Base-by-base conservation (phyloP, 1,140 invertebrate genomes). In the Meloidogyne floridensis region DNA sequence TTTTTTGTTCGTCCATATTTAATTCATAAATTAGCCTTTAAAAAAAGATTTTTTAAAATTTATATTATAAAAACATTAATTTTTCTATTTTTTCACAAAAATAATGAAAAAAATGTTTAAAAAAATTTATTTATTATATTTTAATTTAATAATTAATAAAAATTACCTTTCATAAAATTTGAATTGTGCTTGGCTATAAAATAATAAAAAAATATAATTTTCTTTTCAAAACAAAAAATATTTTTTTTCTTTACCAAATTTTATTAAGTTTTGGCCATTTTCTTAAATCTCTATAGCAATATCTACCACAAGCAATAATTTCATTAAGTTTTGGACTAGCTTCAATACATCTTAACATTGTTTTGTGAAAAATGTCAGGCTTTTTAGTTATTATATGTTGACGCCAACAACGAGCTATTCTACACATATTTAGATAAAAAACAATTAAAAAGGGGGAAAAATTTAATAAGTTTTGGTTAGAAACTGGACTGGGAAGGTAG, bases 241-340 rank as follows among this genome's bases (percentile, higher is more conserved):
- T 71, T n/a, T 42, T 71, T 20, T 65, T 47, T 47, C 43, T 47
- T 47, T 47, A 87, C 87, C 87, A 88, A 47, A 87, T 84, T 77
- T 82, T 73, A 75, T 87, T 86, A n/a, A 87, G 72, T 69, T 87
- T 87, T 2, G 87, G 87, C 87, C 87, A 87, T 81, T 88, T 85
- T 13, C 88, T 87, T 53, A 87, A 72, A 77, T 87, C 87, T 43
- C 87, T 47, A 77, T 80, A 88, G 80, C 87, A 87, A 71, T 90
- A 87, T 51, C 80, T 75, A 13, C 83, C 84, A 77, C 87, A 89
- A 15, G 87, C 87, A 72, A 87, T 87, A 43, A 87, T 87, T 75
- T 87, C 87, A 75, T 87, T 87, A n/a, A 87, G 72, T 73, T 87
- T 87, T 56, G 88, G 88, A 69, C 83, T 86, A 15, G 87, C 88